A percentile compares a stretch with the other conserved stretches of the same genome.
Evolutionary conservation across 2,113 vertebrate genomes (phyloP).

Genomic region (Scalopus aquaticus): DNA sequence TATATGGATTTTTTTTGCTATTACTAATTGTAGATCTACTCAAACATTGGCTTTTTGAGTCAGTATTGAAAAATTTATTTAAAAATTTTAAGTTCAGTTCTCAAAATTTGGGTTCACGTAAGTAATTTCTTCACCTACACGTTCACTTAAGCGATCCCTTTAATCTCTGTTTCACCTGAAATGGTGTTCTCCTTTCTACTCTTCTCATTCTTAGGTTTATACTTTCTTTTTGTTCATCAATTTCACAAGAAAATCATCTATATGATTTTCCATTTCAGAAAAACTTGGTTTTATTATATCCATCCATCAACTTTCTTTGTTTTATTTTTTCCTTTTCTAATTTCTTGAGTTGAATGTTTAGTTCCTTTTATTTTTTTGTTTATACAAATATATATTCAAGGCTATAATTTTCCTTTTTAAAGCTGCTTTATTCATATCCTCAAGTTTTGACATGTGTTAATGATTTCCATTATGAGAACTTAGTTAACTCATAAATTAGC

Average conservation of each 20-base stretch:
- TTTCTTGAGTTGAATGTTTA: background rate
- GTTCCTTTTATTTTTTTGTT: background rate
- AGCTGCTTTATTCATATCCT: background rate
- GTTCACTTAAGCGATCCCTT: background rate
- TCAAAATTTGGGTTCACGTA: background rate
- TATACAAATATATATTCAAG: background rate
- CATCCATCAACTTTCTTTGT: background rate
- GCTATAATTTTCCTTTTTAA: background rate
- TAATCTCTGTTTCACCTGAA: background rate
- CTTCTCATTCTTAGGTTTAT: background rate
- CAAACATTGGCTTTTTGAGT: background rate
- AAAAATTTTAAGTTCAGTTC: background rate
- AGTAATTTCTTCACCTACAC: no score
- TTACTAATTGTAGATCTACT: conserved; percentile 16
- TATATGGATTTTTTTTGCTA: background rate
- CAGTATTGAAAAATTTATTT: background rate
- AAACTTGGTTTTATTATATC: background rate
- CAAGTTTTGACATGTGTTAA: background rate
- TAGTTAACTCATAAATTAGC: background rate
- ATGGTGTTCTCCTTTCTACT: background rate
- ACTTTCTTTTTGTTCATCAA: background rate
- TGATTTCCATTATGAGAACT: background rate
- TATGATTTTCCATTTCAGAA: background rate
- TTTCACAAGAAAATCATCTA: background rate
- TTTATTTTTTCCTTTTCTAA: background rate